phyloP scores from a whole-genome alignment of 2,797 vertebrate genomes.

The Danio tinwini region DNA sequence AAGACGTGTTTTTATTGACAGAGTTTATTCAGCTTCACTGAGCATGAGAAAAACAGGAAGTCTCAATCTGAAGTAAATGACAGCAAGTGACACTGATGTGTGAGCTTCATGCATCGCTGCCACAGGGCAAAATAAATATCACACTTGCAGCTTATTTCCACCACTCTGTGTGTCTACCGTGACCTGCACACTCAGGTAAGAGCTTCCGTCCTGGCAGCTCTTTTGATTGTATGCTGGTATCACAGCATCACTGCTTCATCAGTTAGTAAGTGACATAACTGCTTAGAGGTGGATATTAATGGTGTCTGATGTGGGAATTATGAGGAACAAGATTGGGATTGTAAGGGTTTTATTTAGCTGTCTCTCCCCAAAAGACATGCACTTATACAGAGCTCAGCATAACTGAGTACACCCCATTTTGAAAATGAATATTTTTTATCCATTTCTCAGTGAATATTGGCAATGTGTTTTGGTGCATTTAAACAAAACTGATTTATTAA shows the following conservation, averaged over 20 bases:
- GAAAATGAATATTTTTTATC: too few species aligned
- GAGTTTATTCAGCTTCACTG: slow-evolving; percentile 9
- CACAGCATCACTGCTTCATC: background rate
- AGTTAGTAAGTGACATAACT: background rate
- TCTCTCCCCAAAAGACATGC: background rate
- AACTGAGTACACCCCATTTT: too few species aligned
- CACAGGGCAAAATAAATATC: slow-evolving; percentile 21
- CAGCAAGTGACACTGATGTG: slow-evolving; percentile 38
- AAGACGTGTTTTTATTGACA: slow-evolving; percentile 34
- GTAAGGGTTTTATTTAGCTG: background rate
- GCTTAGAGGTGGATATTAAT: background rate
- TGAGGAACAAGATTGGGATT: background rate
- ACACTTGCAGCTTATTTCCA: slow-evolving; percentile 24
- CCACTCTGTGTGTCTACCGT: slow-evolving; percentile 15
- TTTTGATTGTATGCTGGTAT: background rate
- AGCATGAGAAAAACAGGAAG: slow-evolving; percentile 18
- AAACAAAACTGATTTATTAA: too few species aligned
- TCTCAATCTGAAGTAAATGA: slow-evolving; percentile 12
- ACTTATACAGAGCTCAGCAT: too few species aligned
- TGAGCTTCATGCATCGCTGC: slow-evolving; percentile 20
- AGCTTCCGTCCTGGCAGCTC: background rate
- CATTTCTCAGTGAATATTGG: too few species aligned
- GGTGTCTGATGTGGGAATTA: background rate
- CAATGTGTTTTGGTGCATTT: too few species aligned
- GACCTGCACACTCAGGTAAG: slow-evolving; percentile 26